Conservation (phyloP, 2,797 vertebrate species). For the Myotis vivesi region DNA sequence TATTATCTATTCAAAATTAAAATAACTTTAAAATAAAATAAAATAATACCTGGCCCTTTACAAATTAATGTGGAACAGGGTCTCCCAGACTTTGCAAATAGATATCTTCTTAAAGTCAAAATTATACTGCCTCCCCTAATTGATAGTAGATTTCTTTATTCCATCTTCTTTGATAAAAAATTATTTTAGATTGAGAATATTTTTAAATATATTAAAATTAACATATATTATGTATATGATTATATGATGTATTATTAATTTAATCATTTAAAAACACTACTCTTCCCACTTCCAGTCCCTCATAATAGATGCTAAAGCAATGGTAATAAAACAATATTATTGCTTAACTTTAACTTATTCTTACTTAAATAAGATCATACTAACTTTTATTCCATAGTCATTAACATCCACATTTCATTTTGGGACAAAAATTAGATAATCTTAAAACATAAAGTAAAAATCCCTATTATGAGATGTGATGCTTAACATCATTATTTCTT, state of each 20-base stretch:
- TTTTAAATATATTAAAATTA: neutral
- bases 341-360: neutral
- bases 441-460: neutral
- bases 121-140: neutral
- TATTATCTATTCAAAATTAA: neutral
- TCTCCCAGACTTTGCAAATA: neutral
- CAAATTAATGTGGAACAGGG: neutral
- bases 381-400: neutral
- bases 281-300: neutral
- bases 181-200: neutral
- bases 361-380: neutral
- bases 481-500: neutral
- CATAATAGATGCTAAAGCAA: neutral
- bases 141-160: neutral
- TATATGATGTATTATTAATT: neutral
- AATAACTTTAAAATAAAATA: neutral
- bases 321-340: neutral
- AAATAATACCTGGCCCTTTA: neutral
- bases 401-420: neutral
- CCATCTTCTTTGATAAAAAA: neutral
- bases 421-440: neutral
- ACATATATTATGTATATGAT: neutral
- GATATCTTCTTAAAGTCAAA: neutral
- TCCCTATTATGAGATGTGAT: neutral
- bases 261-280: neutral